Conservation (phyloP, 1,140 invertebrate species). For the Cylas formicarius region DNA sequence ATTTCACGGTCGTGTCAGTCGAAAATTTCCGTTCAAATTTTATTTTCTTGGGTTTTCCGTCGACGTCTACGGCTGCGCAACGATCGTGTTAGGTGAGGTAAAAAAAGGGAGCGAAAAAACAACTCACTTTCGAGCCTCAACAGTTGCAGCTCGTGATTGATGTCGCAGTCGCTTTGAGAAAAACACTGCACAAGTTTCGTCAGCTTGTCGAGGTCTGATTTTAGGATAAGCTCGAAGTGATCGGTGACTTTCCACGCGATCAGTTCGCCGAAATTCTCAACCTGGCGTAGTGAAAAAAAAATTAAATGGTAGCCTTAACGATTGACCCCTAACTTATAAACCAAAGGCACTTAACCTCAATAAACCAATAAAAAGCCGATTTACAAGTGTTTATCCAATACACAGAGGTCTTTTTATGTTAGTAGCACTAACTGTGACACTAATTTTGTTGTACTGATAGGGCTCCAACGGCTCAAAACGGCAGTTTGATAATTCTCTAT, state of each 20-base stretch:
- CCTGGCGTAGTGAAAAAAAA: conserved; percentile 42
- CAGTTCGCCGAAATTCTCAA: conserved; percentile 59
- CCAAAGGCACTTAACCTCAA: no score
- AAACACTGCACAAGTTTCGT: conserved; percentile 51
- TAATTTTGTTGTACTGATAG: no score
- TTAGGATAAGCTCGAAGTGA: conserved; percentile 53
- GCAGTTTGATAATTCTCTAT: no score
- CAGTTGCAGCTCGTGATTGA: conserved; percentile 58
- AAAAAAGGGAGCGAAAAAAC: conserved; percentile 9
- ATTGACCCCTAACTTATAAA: no score
- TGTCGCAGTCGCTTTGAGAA: conserved; percentile 51
- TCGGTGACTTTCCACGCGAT: conserved; percentile 57
- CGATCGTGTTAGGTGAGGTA: neutral
- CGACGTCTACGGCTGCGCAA: conserved; percentile 35
- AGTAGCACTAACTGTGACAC: no score
- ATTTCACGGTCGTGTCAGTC: conserved; percentile 29
- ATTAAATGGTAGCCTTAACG: no score
- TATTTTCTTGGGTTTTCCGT: conserved; percentile 31
- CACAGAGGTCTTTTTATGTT: no score
- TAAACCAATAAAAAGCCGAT: no score
- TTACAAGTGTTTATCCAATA: no score
- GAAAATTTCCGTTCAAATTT: conserved; percentile 33
- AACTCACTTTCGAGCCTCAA: conserved; percentile 59
- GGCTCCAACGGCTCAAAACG: no score
- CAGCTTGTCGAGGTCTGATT: conserved; percentile 57